Evolutionary conservation across 2,797 vertebrate species (phyloP).

Genomic region (Anguilla anguilla): DNA sequence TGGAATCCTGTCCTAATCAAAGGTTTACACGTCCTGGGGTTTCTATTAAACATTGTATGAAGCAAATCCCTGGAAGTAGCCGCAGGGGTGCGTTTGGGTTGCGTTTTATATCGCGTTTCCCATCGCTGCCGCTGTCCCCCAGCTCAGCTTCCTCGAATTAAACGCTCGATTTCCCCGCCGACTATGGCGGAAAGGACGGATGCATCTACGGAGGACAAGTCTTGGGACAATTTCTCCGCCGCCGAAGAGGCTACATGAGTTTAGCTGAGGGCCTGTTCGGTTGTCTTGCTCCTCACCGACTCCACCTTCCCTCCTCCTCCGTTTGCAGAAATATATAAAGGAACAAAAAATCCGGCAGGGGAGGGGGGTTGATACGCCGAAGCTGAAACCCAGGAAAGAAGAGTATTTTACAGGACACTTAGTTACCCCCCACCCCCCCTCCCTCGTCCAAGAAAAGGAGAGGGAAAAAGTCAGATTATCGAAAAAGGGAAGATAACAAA

Average conservation of each 20-base stretch:
- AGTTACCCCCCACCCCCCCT: conserved; percentile 78
- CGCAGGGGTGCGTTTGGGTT: conserved; percentile 32
- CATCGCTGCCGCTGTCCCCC: conserved; percentile 28
- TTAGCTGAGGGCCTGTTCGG: conserved; percentile 66
- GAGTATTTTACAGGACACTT: conserved; percentile 81
- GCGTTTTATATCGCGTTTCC: conserved; percentile 23
- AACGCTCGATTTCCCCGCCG: conserved; percentile 56
- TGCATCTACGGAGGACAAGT: conserved; percentile 61
- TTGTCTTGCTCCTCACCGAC: conserved; percentile 61
- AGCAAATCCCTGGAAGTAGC: conserved; percentile 32
- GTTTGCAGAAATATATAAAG: conserved; percentile 81
- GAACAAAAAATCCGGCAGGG: conserved; percentile 79
- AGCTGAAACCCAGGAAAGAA: conserved; percentile 81
- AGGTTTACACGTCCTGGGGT: conserved; percentile 20
- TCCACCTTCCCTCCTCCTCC: conserved; percentile 67
- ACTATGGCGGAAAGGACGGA: conserved; percentile 69
- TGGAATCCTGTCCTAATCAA: conserved; percentile 26
- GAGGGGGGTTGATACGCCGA: conserved; percentile 78
- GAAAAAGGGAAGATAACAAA: conserved; percentile 61
- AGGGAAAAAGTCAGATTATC: conserved; percentile 80
- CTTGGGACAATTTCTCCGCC: conserved; percentile 60
- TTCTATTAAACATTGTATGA: conserved; percentile 33
- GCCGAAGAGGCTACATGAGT: conserved; percentile 65
- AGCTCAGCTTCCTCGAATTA: conserved; percentile 25
- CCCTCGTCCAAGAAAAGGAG: conserved; percentile 80